Base-by-base conservation (phyloP, 2,113 vertebrate genomes). In the Phalacrocorax brasilianus region DNA sequence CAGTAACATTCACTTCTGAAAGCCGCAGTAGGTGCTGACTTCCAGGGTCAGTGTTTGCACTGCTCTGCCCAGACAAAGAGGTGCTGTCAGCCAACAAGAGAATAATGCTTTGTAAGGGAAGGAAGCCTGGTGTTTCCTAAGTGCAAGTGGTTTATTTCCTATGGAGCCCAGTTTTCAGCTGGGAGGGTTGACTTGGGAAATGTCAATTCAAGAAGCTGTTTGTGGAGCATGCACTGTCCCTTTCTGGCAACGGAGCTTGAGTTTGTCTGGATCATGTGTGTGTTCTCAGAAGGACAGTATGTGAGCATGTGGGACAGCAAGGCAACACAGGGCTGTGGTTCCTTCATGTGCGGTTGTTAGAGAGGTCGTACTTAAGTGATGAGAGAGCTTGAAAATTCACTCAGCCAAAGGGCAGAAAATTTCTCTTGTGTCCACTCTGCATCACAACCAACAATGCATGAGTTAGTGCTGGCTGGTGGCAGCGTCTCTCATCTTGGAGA, bases 261-360 rank as follows among this genome's bases (percentile, higher is more conserved):
- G 27, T 62, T 87, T 91, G 44, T 58, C 42, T 0, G 3, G 56
- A 13, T 65, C 42, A 27, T 33, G 35, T 12, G 3, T 2, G 3
- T 0, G 0, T 59, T 70, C 26, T 56, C 11, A 52, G n/a, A 33
- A 32, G 9, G 15, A 16, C 3, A 5, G 19, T 19, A 1, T 4
- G 8, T 30, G 65, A 58, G 13, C 38, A 12, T 11, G 1, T 0
- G 21, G 55, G 24, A 9, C 42, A 81, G 45, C 47, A 40, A 47
- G 40, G 38, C 50, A 58, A 3, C 4, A 4, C 7, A 62, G 42
- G 24, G 20, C 26, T 78, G 35, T 56, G 71, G 13, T 23, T 93
- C 42, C 45, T 87, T 77, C 45, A 11, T 1, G 2, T 47, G 72
- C 9, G 35, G n/a, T 11, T 86, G 6, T 56, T 88, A 65, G 22